Evolutionary conservation across 2,888 invertebrate genomes (phyloP).

Genomic region (Caprella mutica): DNA sequence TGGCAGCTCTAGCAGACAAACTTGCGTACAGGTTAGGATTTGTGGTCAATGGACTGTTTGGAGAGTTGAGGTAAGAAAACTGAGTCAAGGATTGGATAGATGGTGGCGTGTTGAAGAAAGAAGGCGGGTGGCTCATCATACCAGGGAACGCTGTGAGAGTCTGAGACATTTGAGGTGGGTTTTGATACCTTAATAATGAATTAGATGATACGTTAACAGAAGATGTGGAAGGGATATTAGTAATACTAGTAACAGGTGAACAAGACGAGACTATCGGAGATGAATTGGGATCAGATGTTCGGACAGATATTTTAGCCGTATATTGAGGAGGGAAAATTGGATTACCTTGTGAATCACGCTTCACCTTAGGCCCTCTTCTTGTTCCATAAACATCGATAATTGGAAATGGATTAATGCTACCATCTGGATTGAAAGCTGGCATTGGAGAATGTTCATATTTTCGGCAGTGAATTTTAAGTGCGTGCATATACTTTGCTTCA

Average conservation of each 20-base stretch:
- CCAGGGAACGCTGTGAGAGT: constrained; percentile 10
- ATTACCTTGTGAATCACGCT: constrained; percentile 37
- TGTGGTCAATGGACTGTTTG: no score
- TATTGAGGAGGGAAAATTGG: constrained; percentile 33
- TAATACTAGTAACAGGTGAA: no score
- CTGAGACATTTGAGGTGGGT: background rate
- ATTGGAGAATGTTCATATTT: constrained; percentile 85
- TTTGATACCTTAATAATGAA: background rate
- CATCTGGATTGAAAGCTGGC: constrained; percentile 77
- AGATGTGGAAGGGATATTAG: no score
- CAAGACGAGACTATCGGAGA: no score
- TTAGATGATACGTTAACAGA: no score
- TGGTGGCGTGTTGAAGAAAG: no score
- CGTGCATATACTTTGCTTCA: constrained; percentile 96
- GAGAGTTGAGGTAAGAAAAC: no score
- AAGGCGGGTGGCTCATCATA: constrained; percentile 34
- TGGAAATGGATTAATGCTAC: constrained; percentile 72
- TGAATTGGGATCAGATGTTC: constrained; percentile 11
- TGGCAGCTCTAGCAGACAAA: no score
- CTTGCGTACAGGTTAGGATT: no score
- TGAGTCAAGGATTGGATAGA: no score
- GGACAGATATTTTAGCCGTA: constrained; percentile 3
- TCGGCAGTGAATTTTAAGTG: constrained; percentile 82
- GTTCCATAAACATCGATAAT: constrained; percentile 87
- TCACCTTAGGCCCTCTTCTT: constrained; percentile 64